Base-by-base conservation (phyloP, 2,888 invertebrate species). In the Leucoma salicis region DNA sequence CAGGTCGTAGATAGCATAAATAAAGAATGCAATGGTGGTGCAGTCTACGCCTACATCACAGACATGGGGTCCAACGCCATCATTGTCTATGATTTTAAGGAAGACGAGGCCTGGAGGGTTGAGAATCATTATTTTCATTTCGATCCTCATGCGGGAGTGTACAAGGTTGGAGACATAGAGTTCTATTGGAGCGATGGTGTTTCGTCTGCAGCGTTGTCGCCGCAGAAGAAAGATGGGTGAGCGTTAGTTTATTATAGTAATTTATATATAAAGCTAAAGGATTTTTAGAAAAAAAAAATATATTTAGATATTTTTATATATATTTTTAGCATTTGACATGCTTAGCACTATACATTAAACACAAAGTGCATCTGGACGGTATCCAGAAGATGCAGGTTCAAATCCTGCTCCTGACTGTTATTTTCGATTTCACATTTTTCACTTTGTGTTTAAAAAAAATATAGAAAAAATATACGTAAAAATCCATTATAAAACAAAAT, bases 171-270 rank as follows among this genome's bases (percentile, higher is more conserved):
- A 10, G 95, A 95, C 0, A 89, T 94, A 3, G 92, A 94, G 58
- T 95, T 95, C 90, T 95, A 94, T 69, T 95, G 95, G 95, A 93
- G 93, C 6, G 95, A 95, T 70, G 95, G 95, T 0, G 86, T 95
- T 0, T 95, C 95, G 46, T 94, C 94, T 3, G 73, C 94, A 41
- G 93, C 94, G 12, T 75, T 95, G 31, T 92, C 91, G 1, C 82
- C 83, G 0, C 63, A 73, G 0, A 83, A 85, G 28, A 64, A 64
- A 0, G 87, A 91, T 54, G 90, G 90, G 87, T 88, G 53, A 62
- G 63, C 21, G 21, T 5, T 8, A 8, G 8, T 3, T 21, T 21
- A 8, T 21, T 21, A 8, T 3, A 8, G 2, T 21, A 21, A 1
- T 21, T 21, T 8, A 21, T 21, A 1, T 21, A 5, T 21, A 21